A percentile compares a stretch with the other conserved stretches of the same genome.
Conservation (phyloP, 2,113 vertebrate genomes). For the Perognathus longimembris region DNA sequence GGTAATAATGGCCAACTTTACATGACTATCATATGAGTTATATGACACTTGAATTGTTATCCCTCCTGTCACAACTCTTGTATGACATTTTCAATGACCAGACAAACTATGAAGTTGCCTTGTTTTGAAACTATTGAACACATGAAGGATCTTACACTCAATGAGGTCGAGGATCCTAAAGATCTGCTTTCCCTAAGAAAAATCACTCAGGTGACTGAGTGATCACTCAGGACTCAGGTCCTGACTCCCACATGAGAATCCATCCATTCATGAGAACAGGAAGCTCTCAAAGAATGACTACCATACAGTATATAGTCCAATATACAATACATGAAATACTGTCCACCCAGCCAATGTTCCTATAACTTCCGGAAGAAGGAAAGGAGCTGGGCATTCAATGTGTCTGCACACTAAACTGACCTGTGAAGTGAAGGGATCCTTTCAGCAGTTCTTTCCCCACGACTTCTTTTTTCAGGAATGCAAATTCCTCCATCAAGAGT, state of each 20-base stretch:
- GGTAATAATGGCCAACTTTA: neutral
- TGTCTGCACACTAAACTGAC: conserved; percentile 81
- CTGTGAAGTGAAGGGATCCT: conserved; percentile 95
- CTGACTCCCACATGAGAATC: neutral
- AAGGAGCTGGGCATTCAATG: neutral
- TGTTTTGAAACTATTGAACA: neutral
- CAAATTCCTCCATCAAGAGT: conserved; percentile 93
- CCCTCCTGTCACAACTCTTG: neutral
- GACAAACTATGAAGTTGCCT: neutral
- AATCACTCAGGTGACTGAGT: neutral
- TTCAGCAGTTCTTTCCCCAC: conserved; percentile 91
- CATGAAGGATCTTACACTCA: neutral
- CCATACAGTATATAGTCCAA: neutral
- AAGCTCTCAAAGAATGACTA: neutral
- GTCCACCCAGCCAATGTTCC: neutral
- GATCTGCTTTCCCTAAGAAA: neutral
- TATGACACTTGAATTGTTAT: neutral
- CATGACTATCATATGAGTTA: neutral
- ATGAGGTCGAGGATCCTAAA: too few species aligned
- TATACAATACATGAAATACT: neutral
- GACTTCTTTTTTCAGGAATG: conserved; percentile 92
- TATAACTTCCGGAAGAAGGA: neutral
- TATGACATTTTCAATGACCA: neutral
- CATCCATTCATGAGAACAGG: neutral
- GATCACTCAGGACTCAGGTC: too few species aligned